These are phyloP conservation scores for Syngnathus floridae DNA, from an alignment of 2,113 vertebrate genomes.

Conservation along the genomic window DNA sequence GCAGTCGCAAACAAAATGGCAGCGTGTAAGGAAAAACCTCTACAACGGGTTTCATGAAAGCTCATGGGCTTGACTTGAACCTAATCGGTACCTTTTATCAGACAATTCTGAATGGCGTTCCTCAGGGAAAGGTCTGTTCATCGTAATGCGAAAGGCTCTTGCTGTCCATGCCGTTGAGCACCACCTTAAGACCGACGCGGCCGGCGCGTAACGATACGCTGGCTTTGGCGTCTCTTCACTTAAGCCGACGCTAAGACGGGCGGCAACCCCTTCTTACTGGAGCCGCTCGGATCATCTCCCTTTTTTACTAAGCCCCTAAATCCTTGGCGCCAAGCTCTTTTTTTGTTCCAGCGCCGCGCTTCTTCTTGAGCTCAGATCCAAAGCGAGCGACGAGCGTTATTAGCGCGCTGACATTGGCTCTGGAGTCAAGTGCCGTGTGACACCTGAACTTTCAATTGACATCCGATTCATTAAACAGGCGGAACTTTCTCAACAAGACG, in stretches of 20 bases:
- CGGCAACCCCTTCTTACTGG: constrained; percentile 32
- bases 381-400: constrained; percentile 30
- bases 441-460: constrained; percentile 1
- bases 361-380: constrained; percentile 26
- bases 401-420: constrained; percentile 22
- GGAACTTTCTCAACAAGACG: neutral
- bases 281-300: constrained; percentile 45
- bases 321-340: constrained; percentile 45
- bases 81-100: neutral
- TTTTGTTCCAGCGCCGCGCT: constrained; percentile 41
- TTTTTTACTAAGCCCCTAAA: constrained; percentile 47
- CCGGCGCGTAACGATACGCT: constrained; percentile 3
- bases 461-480: neutral
- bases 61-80: no score
- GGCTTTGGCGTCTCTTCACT: constrained; percentile 19
- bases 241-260: constrained; percentile 31
- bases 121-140: neutral
- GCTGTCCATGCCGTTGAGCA: neutral
- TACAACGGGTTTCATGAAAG: no score
- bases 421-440: neutral
- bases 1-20: neutral
- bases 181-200: neutral
- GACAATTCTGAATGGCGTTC: neutral
- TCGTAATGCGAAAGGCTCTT: neutral
- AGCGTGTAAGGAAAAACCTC: neutral